Percentiles rank a stretch among this genome's conserved stretches.
Conservation (phyloP, 2,888 invertebrate species). For the Nymphalis c-album region DNA sequence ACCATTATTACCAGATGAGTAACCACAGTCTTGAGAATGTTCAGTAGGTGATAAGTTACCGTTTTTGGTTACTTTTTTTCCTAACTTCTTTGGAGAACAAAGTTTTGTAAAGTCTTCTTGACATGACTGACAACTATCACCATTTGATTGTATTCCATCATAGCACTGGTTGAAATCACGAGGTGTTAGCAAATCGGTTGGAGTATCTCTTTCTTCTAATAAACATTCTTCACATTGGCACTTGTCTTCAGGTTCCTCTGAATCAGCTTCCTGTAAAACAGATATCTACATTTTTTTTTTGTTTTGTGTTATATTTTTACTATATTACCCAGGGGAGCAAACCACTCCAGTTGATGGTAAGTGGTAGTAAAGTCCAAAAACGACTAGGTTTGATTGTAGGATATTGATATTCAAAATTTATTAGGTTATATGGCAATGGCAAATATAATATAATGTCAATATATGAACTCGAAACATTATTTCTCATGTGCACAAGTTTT, state of each 20-base stretch:
- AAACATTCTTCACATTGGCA: constrained; percentile 77
- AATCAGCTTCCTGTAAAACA: constrained; percentile 64
- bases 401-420: too few relatives aligned
- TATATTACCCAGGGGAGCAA: too few relatives aligned
- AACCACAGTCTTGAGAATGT: constrained; percentile 91
- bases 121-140: constrained; percentile 72
- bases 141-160: constrained; percentile 57
- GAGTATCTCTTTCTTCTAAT: constrained; percentile 70
- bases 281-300: neutral
- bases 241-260: constrained; percentile 76
- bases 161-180: constrained; percentile 63
- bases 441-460: too few relatives aligned
- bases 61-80: constrained; percentile 70
- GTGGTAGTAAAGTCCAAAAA: too few relatives aligned
- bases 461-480: too few relatives aligned
- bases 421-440: too few relatives aligned
- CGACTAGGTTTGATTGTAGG: too few relatives aligned
- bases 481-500: too few relatives aligned
- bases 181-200: constrained; percentile 67
- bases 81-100: constrained; percentile 66
- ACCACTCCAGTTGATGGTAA: too few relatives aligned
- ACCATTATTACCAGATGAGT: constrained; percentile 91
- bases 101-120: constrained; percentile 71
- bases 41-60: constrained; percentile 84
- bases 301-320: too few relatives aligned